These are phyloP conservation scores for Pterocles orientalis DNA, from an alignment of 2,113 vertebrate species.

Conservation along the genomic window DNA sequence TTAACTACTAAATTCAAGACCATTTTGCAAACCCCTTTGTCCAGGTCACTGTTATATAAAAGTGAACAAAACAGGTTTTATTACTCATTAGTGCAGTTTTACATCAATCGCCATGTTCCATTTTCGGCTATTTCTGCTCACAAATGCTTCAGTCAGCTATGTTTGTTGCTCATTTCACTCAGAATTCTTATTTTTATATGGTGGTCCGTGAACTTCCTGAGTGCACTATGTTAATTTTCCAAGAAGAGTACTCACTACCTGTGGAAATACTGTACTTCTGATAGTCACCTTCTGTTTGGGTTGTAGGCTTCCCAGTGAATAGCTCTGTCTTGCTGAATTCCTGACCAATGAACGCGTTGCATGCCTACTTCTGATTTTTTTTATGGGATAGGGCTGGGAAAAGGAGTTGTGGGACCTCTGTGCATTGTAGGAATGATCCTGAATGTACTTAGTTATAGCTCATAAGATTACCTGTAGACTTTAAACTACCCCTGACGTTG, in stretches of 20 bases:
- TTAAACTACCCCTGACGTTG: neutral
- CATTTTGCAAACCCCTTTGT: neutral
- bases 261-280: neutral
- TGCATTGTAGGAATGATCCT: neutral
- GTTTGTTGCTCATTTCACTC: neutral
- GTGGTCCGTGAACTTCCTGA: neutral
- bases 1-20: neutral
- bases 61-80: neutral
- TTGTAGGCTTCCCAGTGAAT: neutral
- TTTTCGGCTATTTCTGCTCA: neutral
- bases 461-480: neutral
- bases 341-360: neutral
- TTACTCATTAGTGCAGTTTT: neutral
- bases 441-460: neutral
- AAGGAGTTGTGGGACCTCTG: neutral
- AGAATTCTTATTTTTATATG: neutral
- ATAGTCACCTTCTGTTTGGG: neutral
- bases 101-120: neutral
- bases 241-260: fast-evolving
- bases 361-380: neutral
- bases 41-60: neutral
- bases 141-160: neutral
- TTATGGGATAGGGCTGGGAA: neutral
- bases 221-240: neutral
- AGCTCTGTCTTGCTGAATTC: neutral